A percentile compares a stretch with the other conserved stretches of the same genome.
Conservation (phyloP, 1,140 invertebrate species). For the Saccostrea cuccullata region DNA sequence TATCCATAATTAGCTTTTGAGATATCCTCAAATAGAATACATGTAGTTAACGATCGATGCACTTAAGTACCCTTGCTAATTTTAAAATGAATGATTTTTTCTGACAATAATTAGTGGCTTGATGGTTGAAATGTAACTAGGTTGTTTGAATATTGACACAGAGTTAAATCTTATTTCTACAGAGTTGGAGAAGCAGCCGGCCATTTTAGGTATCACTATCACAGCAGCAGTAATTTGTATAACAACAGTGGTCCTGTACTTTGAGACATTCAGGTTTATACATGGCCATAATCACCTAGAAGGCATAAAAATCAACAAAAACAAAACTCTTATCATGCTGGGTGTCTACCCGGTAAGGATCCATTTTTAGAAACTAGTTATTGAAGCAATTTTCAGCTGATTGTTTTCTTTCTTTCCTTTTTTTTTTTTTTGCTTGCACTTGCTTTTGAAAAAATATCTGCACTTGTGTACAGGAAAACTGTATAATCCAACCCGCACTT, state of each 20-base stretch:
- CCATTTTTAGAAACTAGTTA: not conserved
- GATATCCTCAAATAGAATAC: no score
- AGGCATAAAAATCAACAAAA: slow-evolving; percentile 33
- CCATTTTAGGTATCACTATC: not conserved
- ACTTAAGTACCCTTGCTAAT: no score
- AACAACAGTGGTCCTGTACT: slow-evolving; percentile 9
- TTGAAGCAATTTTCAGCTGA: not conserved
- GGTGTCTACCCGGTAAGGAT: slow-evolving; percentile 43
- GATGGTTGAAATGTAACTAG: not conserved
- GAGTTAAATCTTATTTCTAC: not conserved
- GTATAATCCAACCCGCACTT: no score
- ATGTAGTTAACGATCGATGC: no score
- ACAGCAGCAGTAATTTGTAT: slow-evolving; percentile 26
- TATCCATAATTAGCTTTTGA: no score
- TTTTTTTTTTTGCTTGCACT: not conserved
- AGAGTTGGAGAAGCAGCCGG: slow-evolving; percentile 10
- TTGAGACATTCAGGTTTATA: slow-evolving; percentile 12
- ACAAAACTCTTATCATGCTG: slow-evolving; percentile 36
- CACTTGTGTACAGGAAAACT: no score
- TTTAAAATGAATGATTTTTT: no score
- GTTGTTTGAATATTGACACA: not conserved
- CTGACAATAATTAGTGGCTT: not conserved
- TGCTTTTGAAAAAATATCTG: no score
- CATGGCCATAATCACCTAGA: slow-evolving; percentile 6
- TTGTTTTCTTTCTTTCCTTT: not conserved